These are phyloP conservation scores for Ochlodes sylvanus DNA, from an alignment of 2,888 invertebrate species.

Conservation along the genomic window DNA sequence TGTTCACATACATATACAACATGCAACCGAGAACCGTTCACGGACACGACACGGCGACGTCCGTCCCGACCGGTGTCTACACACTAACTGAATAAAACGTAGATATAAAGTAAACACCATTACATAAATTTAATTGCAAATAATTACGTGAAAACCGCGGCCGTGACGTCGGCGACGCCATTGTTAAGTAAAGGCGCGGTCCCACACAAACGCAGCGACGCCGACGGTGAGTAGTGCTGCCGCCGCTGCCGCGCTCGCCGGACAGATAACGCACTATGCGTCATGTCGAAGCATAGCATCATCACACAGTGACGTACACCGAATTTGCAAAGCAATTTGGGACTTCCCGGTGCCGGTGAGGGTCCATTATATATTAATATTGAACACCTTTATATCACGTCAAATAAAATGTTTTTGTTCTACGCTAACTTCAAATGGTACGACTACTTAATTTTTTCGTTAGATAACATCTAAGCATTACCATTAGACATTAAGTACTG, in stretches of 20 bases:
- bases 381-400: too few relatives aligned
- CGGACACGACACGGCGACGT: constrained; percentile 29
- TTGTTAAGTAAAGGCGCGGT: constrained; percentile 42
- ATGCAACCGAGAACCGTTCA: neutral
- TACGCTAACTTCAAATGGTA: too few relatives aligned
- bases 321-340: constrained; percentile 16
- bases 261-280: constrained; percentile 4
- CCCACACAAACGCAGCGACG: constrained; percentile 28
- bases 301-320: constrained; percentile 15
- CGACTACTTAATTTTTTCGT: too few relatives aligned
- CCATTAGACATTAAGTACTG: too few relatives aligned
- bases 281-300: constrained; percentile 2
- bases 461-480: too few relatives aligned
- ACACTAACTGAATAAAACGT: constrained; percentile 62
- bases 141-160: constrained; percentile 72
- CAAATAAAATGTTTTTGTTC: too few relatives aligned
- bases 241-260: neutral
- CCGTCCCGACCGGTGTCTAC: constrained; percentile 47
- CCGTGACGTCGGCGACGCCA: constrained; percentile 57
- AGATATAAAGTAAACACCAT: constrained; percentile 65
- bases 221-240: neutral
- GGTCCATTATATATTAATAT: constrained; percentile 4
- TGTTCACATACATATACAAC: constrained; percentile 17
- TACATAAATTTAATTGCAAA: constrained; percentile 74
- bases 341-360: constrained; percentile 14